phyloP scores from a whole-genome alignment of 2,888 invertebrate genomes.

The Pandemis corylana region DNA sequence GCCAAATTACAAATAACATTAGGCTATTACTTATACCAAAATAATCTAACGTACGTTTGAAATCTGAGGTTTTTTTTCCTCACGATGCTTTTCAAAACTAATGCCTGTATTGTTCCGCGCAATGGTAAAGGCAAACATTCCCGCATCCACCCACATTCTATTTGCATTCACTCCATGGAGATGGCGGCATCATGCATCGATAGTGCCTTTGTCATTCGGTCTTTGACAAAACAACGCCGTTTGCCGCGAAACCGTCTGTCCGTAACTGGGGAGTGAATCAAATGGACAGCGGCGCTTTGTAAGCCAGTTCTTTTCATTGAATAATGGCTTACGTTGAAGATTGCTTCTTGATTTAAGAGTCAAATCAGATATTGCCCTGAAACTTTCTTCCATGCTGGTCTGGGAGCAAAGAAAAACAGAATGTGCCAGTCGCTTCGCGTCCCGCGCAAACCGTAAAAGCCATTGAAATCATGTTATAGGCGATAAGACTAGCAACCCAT shows the following conservation, averaged over 20 bases:
- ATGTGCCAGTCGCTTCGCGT: no score
- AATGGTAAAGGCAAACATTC: neutral
- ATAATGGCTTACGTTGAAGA: neutral
- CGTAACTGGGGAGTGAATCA: neutral
- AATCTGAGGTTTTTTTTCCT: no score
- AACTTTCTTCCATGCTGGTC: no score
- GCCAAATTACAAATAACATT: no score
- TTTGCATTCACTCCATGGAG: neutral
- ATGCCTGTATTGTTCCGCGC: neutral
- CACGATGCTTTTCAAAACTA: neutral
- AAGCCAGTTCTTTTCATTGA: neutral
- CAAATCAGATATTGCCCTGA: no score
- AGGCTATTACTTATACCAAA: no score
- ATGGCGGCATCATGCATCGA: slow-evolving; percentile 1
- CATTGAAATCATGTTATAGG: no score
- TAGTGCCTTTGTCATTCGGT: neutral
- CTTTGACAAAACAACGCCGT: slow-evolving; percentile 9
- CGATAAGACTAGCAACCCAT: no score
- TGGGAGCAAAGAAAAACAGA: no score
- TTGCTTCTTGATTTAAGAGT: no score
- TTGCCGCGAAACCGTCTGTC: neutral
- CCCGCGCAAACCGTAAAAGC: no score
- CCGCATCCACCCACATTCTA: neutral
- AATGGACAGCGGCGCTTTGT: neutral
- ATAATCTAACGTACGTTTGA: no score